Conservation (phyloP, 2,888 invertebrate species). For the Portevinia maculata region DNA sequence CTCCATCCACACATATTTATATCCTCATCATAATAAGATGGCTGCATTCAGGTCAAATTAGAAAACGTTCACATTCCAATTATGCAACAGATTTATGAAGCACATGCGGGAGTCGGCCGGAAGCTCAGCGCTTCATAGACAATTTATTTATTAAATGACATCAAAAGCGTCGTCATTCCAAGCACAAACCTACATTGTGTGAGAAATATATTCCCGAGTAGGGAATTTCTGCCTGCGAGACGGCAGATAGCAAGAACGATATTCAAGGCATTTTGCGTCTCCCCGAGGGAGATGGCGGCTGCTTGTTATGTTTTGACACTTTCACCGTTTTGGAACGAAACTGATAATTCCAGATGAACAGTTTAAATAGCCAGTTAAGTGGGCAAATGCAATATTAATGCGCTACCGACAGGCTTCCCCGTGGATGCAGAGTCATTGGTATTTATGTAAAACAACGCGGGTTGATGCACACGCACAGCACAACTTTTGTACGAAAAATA, state of each 20-base stretch:
- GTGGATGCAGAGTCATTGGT: conserved; percentile 51
- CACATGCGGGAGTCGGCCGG: neutral
- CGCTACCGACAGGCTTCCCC: conserved; percentile 16
- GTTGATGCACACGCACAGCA: too few species aligned
- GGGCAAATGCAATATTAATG: neutral
- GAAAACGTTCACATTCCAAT: conserved; percentile 67
- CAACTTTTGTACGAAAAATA: too few species aligned
- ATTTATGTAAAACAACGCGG: conserved; percentile 14
- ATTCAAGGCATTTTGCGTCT: conserved; percentile 1
- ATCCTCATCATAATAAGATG: conserved; percentile 62
- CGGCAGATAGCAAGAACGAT: conserved; percentile 4
- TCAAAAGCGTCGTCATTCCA: conserved; percentile 49
- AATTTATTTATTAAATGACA: conserved; percentile 52
- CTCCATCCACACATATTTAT: too few species aligned
- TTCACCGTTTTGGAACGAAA: conserved; percentile 20
- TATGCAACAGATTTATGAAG: conserved; percentile 66
- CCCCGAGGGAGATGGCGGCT: conserved; percentile 31
- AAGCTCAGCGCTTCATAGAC: neutral
- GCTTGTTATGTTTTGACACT: conserved; percentile 63
- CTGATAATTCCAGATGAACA: conserved; percentile 5
- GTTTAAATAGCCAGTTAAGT: conserved; percentile 35
- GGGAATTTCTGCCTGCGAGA: conserved; percentile 19
- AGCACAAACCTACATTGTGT: conserved; percentile 16
- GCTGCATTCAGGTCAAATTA: conserved; percentile 68
- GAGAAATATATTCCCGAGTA: neutral